Percentiles rank a stretch among this genome's conserved stretches.
These are phyloP conservation scores for Stegastes partitus DNA, from an alignment of 2,113 vertebrate genomes.

Conservation along the genomic window DNA sequence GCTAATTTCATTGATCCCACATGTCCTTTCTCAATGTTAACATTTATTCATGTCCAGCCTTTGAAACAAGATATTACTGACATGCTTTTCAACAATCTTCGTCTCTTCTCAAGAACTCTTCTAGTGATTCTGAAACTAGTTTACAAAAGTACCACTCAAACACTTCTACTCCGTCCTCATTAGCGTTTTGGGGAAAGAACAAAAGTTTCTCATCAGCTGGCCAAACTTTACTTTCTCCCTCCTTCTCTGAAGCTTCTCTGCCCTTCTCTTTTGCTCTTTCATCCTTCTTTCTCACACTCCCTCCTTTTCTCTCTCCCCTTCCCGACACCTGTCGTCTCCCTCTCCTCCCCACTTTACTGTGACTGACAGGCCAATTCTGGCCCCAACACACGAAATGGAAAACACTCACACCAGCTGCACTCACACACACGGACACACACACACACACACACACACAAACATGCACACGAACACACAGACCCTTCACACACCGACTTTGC, in stretches of 20 bases:
- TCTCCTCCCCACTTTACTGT: slow-evolving; percentile 61
- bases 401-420: slow-evolving; percentile 38
- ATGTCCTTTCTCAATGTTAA: no score
- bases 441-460: slow-evolving; percentile 4
- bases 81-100: neutral
- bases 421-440: slow-evolving; percentile 5
- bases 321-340: slow-evolving; percentile 67
- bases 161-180: slow-evolving; percentile 12
- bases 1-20: no score
- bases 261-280: slow-evolving; percentile 40
- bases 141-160: slow-evolving; percentile 1
- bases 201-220: slow-evolving; percentile 27
- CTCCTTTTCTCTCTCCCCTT: slow-evolving; percentile 32
- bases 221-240: slow-evolving; percentile 52
- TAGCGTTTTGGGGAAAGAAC: slow-evolving; percentile 26
- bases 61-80: no score
- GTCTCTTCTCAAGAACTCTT: neutral
- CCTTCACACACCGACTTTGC: neutral
- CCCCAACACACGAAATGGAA: slow-evolving; percentile 46
- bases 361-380: slow-evolving; percentile 77
- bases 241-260: slow-evolving; percentile 31
- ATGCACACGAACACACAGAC: slow-evolving; percentile 31
- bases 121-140: slow-evolving; percentile 5
- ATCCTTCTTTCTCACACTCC: slow-evolving; percentile 60
- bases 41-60: no score